phyloP scores from a whole-genome alignment of 2,113 vertebrate species.

The Macroglossus sobrinus region DNA sequence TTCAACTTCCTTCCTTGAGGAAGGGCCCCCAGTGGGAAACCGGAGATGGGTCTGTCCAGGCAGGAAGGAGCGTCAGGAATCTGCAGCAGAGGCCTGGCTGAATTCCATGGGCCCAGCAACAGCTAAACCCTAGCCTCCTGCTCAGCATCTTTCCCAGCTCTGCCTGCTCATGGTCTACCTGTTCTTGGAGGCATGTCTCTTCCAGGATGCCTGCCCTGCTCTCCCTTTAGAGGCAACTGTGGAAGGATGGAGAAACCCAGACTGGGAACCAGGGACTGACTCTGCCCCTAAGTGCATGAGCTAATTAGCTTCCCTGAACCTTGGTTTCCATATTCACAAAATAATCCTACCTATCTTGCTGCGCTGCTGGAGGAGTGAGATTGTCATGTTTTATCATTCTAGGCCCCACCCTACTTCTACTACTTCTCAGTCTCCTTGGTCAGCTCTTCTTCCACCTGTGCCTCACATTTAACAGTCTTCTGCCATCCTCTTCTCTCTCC shows the following conservation, averaged over 20 bases:
- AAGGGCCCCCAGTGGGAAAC: constrained; percentile 3
- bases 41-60: neutral
- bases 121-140: neutral
- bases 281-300: neutral
- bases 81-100: neutral
- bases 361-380: neutral
- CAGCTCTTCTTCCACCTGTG: neutral
- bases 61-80: constrained; percentile 43
- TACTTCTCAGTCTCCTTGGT: neutral
- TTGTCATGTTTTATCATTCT: neutral
- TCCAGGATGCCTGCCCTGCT: neutral
- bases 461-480: neutral
- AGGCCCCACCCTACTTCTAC: neutral
- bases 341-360: neutral
- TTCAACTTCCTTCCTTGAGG: constrained; percentile 63
- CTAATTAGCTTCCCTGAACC: neutral
- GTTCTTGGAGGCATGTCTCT: neutral
- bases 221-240: neutral
- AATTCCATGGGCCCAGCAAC: neutral
- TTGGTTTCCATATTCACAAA: neutral
- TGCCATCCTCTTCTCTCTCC: neutral
- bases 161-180: neutral
- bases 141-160: neutral
- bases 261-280: neutral
- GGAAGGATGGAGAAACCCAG: neutral